A percentile compares a stretch with the other conserved stretches of the same genome.
phyloP scores from a whole-genome alignment of 2,113 vertebrate species.

The Epinephelus lanceolatus region DNA sequence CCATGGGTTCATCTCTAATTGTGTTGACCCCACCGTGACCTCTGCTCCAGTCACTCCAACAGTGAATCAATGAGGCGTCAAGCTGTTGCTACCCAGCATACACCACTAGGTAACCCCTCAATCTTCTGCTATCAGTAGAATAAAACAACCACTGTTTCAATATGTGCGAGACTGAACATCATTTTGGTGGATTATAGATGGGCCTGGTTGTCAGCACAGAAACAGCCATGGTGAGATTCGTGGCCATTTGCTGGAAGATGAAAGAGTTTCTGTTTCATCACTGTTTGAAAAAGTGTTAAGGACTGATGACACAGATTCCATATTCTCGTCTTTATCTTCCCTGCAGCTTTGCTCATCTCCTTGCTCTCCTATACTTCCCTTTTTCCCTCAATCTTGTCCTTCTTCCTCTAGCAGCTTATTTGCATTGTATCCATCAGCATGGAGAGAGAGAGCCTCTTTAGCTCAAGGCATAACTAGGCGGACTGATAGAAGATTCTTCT shows the following conservation, averaged over 20 bases:
- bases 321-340: constrained; percentile 45
- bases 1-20: constrained; percentile 67
- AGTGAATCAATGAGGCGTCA: constrained; percentile 59
- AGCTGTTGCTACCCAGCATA: constrained; percentile 39
- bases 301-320: constrained; percentile 54
- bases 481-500: constrained; percentile 54
- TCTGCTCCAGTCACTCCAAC: constrained; percentile 47
- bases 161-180: constrained; percentile 1
- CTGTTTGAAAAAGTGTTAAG: constrained; percentile 38
- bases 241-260: constrained; percentile 20
- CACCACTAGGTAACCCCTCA: constrained; percentile 29
- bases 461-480: constrained; percentile 53
- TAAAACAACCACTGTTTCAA: constrained; percentile 43
- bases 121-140: constrained; percentile 16
- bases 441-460: constrained; percentile 22
- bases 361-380: constrained; percentile 13
- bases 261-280: constrained; percentile 42
- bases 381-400: constrained; percentile 6
- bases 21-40: constrained; percentile 55
- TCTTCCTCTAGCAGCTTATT: constrained; percentile 59
- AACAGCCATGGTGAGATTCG: constrained; percentile 35
- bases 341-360: constrained; percentile 46
- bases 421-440: constrained; percentile 62
- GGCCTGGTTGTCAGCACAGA: constrained; percentile 13
- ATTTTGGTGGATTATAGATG: constrained; percentile 27